phyloP scores from a whole-genome alignment of 2,113 vertebrate genomes.

The Colistium nudipinnis region DNA sequence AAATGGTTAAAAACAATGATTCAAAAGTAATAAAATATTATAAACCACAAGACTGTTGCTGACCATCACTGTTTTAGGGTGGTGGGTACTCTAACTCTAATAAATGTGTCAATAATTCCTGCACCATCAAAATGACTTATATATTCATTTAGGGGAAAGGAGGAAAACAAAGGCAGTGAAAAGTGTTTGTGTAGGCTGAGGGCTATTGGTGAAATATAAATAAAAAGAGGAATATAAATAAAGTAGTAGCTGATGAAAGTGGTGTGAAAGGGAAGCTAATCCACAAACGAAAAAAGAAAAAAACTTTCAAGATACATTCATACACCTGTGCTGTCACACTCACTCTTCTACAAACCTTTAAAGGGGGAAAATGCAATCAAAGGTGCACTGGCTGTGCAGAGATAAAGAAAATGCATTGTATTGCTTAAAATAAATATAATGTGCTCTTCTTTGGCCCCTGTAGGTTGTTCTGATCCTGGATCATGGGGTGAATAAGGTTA shows the following conservation, averaged over 20 bases:
- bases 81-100: conserved; percentile 32
- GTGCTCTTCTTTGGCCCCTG: no score
- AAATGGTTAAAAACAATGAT: no score
- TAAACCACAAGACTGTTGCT: conserved; percentile 10
- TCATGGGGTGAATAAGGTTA: no score
- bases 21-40: no score
- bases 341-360: conserved; percentile 35
- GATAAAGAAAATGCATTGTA: no score
- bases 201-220: conserved; percentile 36
- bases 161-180: conserved; percentile 39
- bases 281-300: background rate
- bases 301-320: no score
- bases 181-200: conserved; percentile 57
- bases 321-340: conserved; percentile 28
- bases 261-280: conserved; percentile 10
- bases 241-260: conserved; percentile 40
- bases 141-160: conserved; percentile 42
- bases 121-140: conserved; percentile 30
- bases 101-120: conserved; percentile 57
- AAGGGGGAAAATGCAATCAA: conserved; percentile 15
- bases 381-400: background rate
- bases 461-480: no score
- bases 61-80: conserved; percentile 16
- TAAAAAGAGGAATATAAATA: conserved; percentile 40
- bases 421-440: no score